These are phyloP conservation scores for Phylloscopus whistleri DNA, from an alignment of 2,113 vertebrate species.

Conservation along the genomic window DNA sequence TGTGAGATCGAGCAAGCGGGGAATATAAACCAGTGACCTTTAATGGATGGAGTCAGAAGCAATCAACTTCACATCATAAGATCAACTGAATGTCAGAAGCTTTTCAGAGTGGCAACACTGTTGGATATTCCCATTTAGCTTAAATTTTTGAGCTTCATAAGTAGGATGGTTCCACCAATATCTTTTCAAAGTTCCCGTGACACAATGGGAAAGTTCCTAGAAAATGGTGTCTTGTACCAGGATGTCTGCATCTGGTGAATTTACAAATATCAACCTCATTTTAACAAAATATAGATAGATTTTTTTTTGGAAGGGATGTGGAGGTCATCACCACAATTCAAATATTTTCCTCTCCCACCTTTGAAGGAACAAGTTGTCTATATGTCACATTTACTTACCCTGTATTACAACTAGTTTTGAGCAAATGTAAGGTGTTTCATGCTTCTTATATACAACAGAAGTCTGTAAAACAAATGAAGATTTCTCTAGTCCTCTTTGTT, in stretches of 20 bases:
- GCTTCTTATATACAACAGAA: not conserved
- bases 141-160: not conserved
- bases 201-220: not conserved
- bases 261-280: not conserved
- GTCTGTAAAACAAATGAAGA: not conserved
- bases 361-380: not conserved
- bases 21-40: slow-evolving; percentile 46
- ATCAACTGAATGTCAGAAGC: slow-evolving; percentile 30
- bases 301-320: fast-evolving
- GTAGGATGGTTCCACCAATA: not conserved
- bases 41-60: slow-evolving; percentile 27
- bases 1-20: not conserved
- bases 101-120: not conserved
- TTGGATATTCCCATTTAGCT: not conserved
- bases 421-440: not conserved
- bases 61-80: slow-evolving; percentile 15
- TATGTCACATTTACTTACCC: not conserved
- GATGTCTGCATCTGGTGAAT: not conserved
- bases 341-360: not conserved
- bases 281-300: not conserved
- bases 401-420: not conserved
- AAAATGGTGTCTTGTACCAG: not conserved
- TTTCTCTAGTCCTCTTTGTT: not conserved
- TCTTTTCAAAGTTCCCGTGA: not conserved
- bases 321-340: not conserved